phyloP scores from a whole-genome alignment of 2,888 invertebrate species.

The Apodemia zela region DNA sequence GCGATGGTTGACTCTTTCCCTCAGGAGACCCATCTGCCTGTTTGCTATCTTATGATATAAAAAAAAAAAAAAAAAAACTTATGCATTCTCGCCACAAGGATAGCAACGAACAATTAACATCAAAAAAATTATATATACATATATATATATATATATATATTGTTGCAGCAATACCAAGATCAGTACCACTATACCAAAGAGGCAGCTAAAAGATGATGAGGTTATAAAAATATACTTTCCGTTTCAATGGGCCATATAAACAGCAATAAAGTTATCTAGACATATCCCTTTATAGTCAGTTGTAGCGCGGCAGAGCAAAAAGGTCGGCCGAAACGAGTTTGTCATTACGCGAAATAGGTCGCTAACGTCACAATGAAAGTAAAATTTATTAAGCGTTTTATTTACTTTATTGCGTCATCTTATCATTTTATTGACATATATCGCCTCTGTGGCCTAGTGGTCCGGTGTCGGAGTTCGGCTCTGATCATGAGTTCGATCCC shows the following conservation, averaged over 20 bases:
- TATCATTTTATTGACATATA: background rate
- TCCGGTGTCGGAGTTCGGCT: no score
- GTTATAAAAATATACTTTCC: conserved; percentile 40
- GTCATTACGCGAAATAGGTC: conserved; percentile 60
- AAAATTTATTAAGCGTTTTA: conserved; percentile 53
- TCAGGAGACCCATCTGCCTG: no score
- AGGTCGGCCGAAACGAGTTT: conserved; percentile 50
- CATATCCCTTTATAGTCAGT: conserved; percentile 67
- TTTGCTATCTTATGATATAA: no score
- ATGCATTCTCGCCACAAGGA: no score
- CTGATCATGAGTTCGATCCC: no score
- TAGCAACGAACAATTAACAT: no score
- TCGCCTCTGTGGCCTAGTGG: no score
- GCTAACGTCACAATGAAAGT: conserved; percentile 62
- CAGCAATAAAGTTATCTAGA: conserved; percentile 75
- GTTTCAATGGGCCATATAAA: conserved; percentile 73
- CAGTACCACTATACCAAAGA: background rate
- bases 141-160: no score
- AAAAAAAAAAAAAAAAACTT: no score
- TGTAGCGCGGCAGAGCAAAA: conserved; percentile 44
- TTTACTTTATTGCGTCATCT: conserved; percentile 20
- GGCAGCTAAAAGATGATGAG: background rate
- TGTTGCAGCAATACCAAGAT: background rate
- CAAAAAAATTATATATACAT: no score
- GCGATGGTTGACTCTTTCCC: no score